Percentiles rank a stretch among this genome's conserved stretches.
phyloP scores from a whole-genome alignment of 2,888 invertebrate species.

The Campoplex capitator region DNA sequence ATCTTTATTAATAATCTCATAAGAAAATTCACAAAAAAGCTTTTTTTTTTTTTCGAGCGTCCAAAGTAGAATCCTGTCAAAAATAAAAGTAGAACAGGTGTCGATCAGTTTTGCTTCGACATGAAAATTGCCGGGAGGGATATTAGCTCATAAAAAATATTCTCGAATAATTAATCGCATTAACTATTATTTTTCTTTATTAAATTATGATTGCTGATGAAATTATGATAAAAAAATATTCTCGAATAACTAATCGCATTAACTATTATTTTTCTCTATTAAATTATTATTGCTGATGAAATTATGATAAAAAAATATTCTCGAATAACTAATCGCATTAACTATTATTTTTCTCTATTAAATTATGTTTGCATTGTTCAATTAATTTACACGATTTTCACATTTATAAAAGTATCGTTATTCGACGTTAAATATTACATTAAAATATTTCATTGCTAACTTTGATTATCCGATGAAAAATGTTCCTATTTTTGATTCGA shows the following conservation, averaged over 20 bases:
- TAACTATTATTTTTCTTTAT: neutral
- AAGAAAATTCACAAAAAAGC: no score
- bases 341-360: neutral
- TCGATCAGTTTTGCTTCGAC: no score
- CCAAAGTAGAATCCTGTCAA: no score
- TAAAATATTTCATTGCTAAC: neutral
- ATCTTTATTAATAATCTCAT: no score
- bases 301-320: no score
- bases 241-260: no score
- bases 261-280: neutral
- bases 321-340: neutral
- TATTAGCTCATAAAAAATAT: neutral
- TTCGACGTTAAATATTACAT: neutral
- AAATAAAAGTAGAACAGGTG: no score
- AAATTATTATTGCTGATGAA: no score
- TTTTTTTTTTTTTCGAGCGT: no score
- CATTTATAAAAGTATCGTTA: neutral
- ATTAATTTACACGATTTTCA: neutral
- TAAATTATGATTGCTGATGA: slow-evolving; percentile 8
- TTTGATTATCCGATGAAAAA: neutral
- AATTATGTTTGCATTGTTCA: slow-evolving; percentile 31
- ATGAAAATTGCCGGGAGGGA: neutral
- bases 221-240: no score
- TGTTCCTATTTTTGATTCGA: neutral
- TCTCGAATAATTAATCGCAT: neutral